phyloP scores from a whole-genome alignment of 2,797 vertebrate species.

The Galago senegalensis region DNA sequence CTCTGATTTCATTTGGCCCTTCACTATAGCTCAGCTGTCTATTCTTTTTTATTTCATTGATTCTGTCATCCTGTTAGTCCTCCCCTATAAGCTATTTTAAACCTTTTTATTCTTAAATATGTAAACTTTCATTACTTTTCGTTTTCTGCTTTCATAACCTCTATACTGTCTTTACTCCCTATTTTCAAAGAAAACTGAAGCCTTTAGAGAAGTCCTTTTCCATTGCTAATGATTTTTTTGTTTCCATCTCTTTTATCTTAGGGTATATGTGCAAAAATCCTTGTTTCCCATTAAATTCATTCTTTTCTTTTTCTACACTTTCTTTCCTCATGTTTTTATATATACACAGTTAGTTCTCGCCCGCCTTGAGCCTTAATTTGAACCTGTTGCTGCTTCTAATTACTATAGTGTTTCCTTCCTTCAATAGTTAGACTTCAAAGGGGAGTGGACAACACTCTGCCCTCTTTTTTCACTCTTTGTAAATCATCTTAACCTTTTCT shows the following conservation, averaged over 20 bases:
- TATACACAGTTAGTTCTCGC: not conserved
- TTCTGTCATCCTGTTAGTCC: not conserved
- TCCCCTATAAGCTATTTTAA: not conserved
- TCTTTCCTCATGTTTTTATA: not conserved
- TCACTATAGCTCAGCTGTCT: not conserved
- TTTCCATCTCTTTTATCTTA: not conserved
- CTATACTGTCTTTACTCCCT: not conserved
- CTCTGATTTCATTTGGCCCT: not conserved
- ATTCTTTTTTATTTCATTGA: not conserved
- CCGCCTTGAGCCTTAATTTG: not conserved
- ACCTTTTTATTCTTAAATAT: not conserved
- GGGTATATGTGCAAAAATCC: not conserved
- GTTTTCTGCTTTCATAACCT: not conserved
- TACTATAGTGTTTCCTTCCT: conserved; percentile 29
- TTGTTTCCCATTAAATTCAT: not conserved
- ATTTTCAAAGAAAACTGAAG: conserved; percentile 40
- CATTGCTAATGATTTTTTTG: conserved; percentile 8
- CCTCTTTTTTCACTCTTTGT: conserved; percentile 30
- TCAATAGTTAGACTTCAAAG: not conserved
- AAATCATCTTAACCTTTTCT: conserved; percentile 47
- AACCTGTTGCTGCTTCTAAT: not conserved
- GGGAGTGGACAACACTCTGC: not conserved
- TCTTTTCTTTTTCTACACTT: not conserved
- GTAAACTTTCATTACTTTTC: not conserved
- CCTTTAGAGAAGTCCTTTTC: not conserved